Conservation (phyloP, 2,113 vertebrate species). For the Lagenorhynchus albirostris region DNA sequence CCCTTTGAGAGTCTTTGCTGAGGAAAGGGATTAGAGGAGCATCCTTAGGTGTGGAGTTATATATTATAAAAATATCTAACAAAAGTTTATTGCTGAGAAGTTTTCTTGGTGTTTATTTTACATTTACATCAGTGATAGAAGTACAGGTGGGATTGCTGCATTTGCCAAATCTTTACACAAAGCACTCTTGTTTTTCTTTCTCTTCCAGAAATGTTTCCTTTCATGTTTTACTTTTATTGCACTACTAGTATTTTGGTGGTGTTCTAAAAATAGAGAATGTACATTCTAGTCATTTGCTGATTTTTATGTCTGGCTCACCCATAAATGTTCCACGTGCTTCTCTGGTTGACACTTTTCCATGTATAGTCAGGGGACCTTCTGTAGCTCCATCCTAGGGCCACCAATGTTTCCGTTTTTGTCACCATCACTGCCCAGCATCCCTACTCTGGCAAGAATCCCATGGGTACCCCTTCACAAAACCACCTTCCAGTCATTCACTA, state of each 20-base stretch:
- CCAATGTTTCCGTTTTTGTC: rapidly evolving
- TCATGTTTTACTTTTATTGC: background rate
- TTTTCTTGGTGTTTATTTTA: background rate
- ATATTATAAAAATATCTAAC: background rate
- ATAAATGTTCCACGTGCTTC: background rate
- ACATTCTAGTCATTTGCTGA: background rate
- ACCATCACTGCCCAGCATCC: background rate
- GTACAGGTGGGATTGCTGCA: background rate
- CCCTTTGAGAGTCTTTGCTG: background rate
- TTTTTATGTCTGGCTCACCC: background rate
- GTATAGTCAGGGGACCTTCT: background rate
- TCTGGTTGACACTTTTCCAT: background rate
- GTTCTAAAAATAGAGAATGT: background rate
- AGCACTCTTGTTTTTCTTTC: background rate
- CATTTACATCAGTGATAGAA: background rate
- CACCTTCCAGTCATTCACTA: rapidly evolving
- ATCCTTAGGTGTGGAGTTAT: background rate
- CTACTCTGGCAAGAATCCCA: background rate
- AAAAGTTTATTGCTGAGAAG: background rate
- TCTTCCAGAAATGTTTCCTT: background rate
- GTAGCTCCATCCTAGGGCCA: rapidly evolving
- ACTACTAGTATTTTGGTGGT: background rate
- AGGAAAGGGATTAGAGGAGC: background rate
- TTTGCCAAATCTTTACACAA: background rate
- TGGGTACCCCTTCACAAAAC: rapidly evolving